phyloP scores from a whole-genome alignment of 2,888 invertebrate genomes.

The Nysson spinosus region DNA sequence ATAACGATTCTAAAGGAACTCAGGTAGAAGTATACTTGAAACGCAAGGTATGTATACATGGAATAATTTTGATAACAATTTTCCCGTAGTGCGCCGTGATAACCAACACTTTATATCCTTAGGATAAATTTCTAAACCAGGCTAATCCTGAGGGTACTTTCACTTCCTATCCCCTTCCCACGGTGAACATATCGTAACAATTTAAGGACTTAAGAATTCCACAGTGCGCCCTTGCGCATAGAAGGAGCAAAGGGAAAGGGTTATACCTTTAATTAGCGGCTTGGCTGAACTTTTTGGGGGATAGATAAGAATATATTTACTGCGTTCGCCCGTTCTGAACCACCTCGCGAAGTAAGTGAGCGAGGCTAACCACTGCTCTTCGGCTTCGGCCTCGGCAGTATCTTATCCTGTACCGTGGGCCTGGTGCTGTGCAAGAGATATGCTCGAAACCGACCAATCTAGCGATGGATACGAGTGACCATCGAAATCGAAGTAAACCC shows the following conservation, averaged over 20 bases:
- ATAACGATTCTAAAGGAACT: not conserved
- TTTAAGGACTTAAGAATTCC: slow-evolving; percentile 26
- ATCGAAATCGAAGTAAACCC: slow-evolving; percentile 34
- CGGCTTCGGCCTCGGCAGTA: slow-evolving; percentile 53
- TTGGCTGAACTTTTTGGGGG: slow-evolving; percentile 69
- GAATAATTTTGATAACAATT: slow-evolving; percentile 6
- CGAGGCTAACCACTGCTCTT: slow-evolving; percentile 60
- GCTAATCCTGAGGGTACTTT: slow-evolving; percentile 44
- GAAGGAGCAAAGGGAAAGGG: slow-evolving; percentile 49
- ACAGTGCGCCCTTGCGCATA: slow-evolving; percentile 8
- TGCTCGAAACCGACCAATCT: slow-evolving; percentile 41
- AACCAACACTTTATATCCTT: slow-evolving; percentile 44
- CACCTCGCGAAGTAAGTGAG: slow-evolving; percentile 43
- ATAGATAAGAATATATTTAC: slow-evolving; percentile 73
- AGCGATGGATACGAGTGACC: slow-evolving; percentile 57
- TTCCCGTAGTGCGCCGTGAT: slow-evolving; percentile 39
- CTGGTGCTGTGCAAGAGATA: slow-evolving; percentile 48
- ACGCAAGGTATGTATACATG: not conserved
- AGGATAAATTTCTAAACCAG: slow-evolving; percentile 55
- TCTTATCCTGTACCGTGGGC: slow-evolving; percentile 57
- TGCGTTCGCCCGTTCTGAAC: slow-evolving; percentile 53
- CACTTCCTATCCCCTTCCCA: slow-evolving; percentile 1
- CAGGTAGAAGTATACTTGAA: not conserved
- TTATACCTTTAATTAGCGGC: slow-evolving; percentile 73
- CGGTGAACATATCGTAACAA: slow-evolving; percentile 32